Evolutionary conservation across 1,140 invertebrate species (phyloP).

Genomic region (Hetaerina americana): DNA sequence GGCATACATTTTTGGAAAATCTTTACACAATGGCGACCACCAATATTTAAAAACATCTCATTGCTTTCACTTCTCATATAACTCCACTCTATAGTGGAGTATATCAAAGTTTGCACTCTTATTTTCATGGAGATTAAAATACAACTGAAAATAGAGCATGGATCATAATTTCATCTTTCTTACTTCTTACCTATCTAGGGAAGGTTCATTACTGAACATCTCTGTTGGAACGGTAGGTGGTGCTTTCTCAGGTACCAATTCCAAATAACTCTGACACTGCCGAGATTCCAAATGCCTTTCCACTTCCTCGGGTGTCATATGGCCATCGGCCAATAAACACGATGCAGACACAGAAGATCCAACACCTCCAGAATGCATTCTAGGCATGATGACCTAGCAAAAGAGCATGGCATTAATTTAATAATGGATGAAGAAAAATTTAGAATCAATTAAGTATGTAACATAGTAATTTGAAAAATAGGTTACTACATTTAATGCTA

Average conservation of each 20-base stretch:
- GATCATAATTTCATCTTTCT: too few relatives aligned
- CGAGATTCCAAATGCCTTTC: constrained; percentile 77
- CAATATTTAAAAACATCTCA: too few relatives aligned
- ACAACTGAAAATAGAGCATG: too few relatives aligned
- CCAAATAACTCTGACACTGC: constrained; percentile 52
- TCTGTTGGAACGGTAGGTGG: constrained; percentile 78
- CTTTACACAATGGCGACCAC: too few relatives aligned
- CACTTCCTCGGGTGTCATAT: constrained; percentile 83
- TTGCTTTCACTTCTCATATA: too few relatives aligned
- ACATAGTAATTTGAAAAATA: too few relatives aligned
- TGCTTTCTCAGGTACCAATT: constrained; percentile 69
- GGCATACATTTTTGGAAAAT: too few relatives aligned
- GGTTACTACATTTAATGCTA: too few relatives aligned
- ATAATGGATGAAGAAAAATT: not conserved
- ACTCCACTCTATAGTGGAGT: too few relatives aligned
- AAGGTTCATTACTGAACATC: constrained; percentile 86
- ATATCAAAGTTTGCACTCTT: too few relatives aligned
- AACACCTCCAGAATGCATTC: not conserved
- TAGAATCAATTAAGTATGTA: too few relatives aligned
- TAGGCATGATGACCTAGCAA: not conserved
- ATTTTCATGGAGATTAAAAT: too few relatives aligned
- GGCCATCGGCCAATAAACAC: constrained; percentile 49
- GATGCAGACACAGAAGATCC: not conserved
- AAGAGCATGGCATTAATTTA: not conserved
- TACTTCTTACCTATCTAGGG: constrained; percentile 51